Evolutionary conservation across 2,888 invertebrate genomes (phyloP), one percentile per base, ranked within the genome.

Genomic region (Phengaris arion): DNA sequence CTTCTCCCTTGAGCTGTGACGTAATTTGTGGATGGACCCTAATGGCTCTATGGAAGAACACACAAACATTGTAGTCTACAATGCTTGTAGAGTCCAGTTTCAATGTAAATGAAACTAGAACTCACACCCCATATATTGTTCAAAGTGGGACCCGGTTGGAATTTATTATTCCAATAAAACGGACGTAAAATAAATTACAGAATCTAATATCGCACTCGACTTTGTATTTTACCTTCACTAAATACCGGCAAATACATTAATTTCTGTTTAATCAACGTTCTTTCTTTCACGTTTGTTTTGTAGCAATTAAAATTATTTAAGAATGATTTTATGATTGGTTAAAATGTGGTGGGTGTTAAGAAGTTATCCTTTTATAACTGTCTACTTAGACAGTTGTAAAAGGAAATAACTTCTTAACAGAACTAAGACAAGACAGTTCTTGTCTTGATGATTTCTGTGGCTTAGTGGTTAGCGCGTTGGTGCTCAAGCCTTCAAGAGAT

Each of bases 131-230:
- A 70, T 69, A 70, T 70, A 70, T 51, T 70, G 70, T 70, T 70
- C 70, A 70, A 15, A 69, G 69, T 48, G 69, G 15, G n/a, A 48
- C 48, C 51, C 70, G 52, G 70, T 22, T 10, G 51, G 35, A 70
- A 70, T 70, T 70, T 70, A 70, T 70, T 70, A 70, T 70, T 70
- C 70, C 70, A 70, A 70, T 70, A 70, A 70, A 70, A 70, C 51
- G 51, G 48, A 48, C 51, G 70, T 22, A 22, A 70, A 70, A 70
- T 70, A 70, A 70, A 70, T 70, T 70, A 70, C 70, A 6, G 70
- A 70, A 52, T 70, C 48, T 70, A 70, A 70, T 70, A 70, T 70
- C 59, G 22, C 10, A 5, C 70, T 15, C 70, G 45, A 68, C 68
- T 46, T 4, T 59, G 59, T 35, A 35, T 35, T 35, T 35, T 68